Percentiles rank a stretch among this genome's conserved stretches.
phyloP scores from a whole-genome alignment of 2,888 invertebrate species.

The Eucriotettix oculatus region DNA sequence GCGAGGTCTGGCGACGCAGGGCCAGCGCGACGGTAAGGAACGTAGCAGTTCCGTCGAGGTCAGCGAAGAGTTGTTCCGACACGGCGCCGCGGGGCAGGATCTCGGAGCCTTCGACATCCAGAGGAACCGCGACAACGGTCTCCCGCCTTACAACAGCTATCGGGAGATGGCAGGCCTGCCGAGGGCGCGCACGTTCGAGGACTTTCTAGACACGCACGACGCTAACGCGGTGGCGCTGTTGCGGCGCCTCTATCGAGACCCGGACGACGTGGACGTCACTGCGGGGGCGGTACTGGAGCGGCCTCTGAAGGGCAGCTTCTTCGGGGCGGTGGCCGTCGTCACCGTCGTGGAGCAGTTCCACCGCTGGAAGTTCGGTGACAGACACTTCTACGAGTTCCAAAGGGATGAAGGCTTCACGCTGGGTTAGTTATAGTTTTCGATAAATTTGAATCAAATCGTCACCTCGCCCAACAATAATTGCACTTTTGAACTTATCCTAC shows the following conservation, averaged over 20 bases:
- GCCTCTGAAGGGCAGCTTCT: conserved; percentile 23
- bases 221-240: conserved; percentile 13
- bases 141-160: neutral
- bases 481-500: too few species aligned
- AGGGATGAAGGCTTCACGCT: conserved; percentile 25
- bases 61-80: neutral
- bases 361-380: conserved; percentile 51
- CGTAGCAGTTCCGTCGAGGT: too few species aligned
- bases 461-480: too few species aligned
- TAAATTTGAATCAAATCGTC: too few species aligned
- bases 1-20: too few species aligned
- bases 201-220: neutral
- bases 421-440: conserved; percentile 8
- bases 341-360: conserved; percentile 52
- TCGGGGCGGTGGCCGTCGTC: conserved; percentile 30
- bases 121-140: neutral
- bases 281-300: conserved; percentile 26
- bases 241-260: conserved; percentile 15
- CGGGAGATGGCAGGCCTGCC: neutral
- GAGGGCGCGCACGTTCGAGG: too few species aligned
- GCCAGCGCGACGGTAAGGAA: too few species aligned
- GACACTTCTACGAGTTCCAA: conserved; percentile 52
- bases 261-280: conserved; percentile 30
- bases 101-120: neutral
- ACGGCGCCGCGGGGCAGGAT: neutral